Conservation (phyloP, 2,797 vertebrate species). For the Bradypodion ventrale region DNA sequence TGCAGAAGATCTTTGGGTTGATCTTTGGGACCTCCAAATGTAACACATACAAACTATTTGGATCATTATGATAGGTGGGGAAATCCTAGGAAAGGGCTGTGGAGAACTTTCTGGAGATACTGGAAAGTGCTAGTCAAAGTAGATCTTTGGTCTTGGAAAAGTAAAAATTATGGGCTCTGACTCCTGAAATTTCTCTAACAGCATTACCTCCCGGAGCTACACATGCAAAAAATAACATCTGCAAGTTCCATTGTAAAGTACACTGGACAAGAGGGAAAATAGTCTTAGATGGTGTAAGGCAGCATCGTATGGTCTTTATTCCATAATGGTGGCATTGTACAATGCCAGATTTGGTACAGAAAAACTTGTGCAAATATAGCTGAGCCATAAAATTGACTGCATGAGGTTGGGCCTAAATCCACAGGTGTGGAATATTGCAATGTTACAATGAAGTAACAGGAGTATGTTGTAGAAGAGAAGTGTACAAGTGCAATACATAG, state of each 20-base stretch:
- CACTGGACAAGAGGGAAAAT: not conserved
- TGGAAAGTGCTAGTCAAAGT: not conserved
- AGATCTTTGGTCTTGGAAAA: not conserved
- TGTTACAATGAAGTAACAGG: not conserved
- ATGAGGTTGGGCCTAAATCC: not conserved
- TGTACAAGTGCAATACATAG: not conserved
- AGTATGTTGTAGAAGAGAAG: not conserved
- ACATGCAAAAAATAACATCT: too few species aligned
- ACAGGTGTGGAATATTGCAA: not conserved
- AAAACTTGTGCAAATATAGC: not conserved
- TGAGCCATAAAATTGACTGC: not conserved
- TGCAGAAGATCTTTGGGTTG: not conserved
- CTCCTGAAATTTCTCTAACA: not conserved
- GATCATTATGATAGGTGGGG: too few species aligned
- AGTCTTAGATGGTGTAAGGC: not conserved
- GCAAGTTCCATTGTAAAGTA: not conserved
- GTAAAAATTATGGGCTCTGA: not conserved
- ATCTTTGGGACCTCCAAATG: not conserved
- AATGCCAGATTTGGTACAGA: not conserved
- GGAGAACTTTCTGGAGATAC: not conserved
- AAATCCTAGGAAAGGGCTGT: too few species aligned
- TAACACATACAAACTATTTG: too few species aligned
- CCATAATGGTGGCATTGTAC: not conserved
- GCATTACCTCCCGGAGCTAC: too few species aligned
- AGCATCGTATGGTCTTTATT: not conserved